These are phyloP conservation scores for Eretmochelys imbricata DNA, from an alignment of 2,113 vertebrate species.

Conservation along the genomic window DNA sequence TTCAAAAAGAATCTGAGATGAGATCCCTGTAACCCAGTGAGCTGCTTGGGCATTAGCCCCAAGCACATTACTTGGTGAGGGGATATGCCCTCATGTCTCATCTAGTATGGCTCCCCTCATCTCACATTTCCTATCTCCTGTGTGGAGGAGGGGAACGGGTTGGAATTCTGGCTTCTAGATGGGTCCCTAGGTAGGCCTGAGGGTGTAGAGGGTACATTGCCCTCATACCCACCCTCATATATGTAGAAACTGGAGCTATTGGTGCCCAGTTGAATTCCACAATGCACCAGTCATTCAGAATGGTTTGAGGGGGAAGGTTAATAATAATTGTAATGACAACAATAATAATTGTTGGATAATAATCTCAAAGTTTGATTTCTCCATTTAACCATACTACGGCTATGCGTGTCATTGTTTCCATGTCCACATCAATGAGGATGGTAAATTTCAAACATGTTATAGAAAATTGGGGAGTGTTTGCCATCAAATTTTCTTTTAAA, in stretches of 20 bases:
- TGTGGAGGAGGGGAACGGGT: background rate
- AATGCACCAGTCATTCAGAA: background rate
- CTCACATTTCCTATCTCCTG: background rate
- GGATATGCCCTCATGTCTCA: background rate
- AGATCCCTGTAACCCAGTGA: background rate
- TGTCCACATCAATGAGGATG: background rate
- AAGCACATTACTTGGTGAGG: background rate
- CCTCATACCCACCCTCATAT: background rate
- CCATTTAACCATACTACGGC: background rate
- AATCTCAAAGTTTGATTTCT: background rate
- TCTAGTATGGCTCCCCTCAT: background rate
- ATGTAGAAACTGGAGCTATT: background rate
- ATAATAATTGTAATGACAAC: too few species aligned
- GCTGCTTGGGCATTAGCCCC: background rate
- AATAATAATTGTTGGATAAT: background rate
- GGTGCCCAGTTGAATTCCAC: background rate
- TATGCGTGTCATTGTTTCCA: background rate
- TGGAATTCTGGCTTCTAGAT: background rate
- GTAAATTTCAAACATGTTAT: background rate
- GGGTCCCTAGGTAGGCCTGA: background rate
- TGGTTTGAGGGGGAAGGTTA: background rate
- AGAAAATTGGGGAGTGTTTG: background rate
- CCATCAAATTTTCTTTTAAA: background rate
- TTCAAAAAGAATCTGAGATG: background rate
- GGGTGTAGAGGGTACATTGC: background rate